These are phyloP conservation scores for Nomada goodeniana DNA, from an alignment of 2,888 invertebrate genomes.

Conservation along the genomic window DNA sequence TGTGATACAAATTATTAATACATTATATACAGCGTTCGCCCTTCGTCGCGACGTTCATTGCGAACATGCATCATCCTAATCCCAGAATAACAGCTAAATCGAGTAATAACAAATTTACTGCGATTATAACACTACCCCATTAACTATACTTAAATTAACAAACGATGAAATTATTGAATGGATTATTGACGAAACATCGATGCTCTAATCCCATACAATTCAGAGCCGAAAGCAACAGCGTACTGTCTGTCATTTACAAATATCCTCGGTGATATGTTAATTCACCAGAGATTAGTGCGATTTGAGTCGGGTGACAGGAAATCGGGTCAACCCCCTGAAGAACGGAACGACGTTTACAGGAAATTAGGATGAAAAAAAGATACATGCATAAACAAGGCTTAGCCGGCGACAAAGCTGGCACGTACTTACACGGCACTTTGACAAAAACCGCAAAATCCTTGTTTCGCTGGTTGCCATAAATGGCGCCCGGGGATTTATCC, in stretches of 20 bases:
- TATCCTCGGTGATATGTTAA: slow-evolving; percentile 24
- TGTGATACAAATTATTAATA: no score
- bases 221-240: neutral
- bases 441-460: slow-evolving; percentile 60
- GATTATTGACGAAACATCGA: neutral
- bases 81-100: slow-evolving; percentile 3
- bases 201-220: neutral
- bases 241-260: neutral
- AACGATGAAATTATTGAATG: neutral
- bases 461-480: slow-evolving; percentile 42
- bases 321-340: slow-evolving; percentile 39
- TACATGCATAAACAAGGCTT: slow-evolving; percentile 67
- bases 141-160: neutral
- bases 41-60: slow-evolving; percentile 16
- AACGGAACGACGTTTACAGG: neutral
- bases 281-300: slow-evolving; percentile 12
- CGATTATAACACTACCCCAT: neutral
- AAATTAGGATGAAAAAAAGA: slow-evolving; percentile 18
- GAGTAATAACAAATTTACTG: slow-evolving; percentile 21
- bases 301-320: slow-evolving; percentile 19
- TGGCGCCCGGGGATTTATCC: slow-evolving; percentile 39
- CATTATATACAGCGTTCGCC: slow-evolving; percentile 24
- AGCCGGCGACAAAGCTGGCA: slow-evolving; percentile 69
- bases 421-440: slow-evolving; percentile 51
- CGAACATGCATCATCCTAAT: neutral